Conservation (phyloP, 2,888 invertebrate species). For the Bedellia somnulentella region DNA sequence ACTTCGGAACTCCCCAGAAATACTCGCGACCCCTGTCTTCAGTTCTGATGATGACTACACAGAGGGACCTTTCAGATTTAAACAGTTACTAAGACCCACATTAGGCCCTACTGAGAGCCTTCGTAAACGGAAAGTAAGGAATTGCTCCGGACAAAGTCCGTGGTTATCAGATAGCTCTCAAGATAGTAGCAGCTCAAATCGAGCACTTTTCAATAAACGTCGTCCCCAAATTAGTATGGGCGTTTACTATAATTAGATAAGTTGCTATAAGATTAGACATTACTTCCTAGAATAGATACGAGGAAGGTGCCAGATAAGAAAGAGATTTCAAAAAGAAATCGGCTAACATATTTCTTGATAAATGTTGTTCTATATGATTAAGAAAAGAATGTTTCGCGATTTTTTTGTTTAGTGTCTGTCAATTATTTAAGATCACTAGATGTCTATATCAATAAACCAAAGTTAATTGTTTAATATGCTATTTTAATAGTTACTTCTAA, state of each 20-base stretch:
- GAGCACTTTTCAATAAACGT: constrained; percentile 37
- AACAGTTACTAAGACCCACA: constrained; percentile 66
- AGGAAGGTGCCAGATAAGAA: no score
- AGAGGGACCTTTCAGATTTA: constrained; percentile 69
- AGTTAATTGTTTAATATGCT: no score
- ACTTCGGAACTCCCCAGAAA: constrained; percentile 48
- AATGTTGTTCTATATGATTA: not conserved
- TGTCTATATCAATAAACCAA: no score
- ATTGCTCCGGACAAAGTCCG: constrained; percentile 39
- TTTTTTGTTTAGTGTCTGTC: no score
- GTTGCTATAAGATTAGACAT: constrained; percentile 5
- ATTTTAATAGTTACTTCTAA: no score
- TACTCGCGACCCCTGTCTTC: constrained; percentile 43
- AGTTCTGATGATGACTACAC: constrained; percentile 58
- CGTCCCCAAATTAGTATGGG: constrained; percentile 54
- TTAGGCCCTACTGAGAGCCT: constrained; percentile 70
- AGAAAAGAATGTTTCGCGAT: not conserved
- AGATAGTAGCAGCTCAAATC: constrained; percentile 41
- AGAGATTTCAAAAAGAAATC: no score
- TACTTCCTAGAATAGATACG: not conserved
- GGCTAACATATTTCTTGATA: not conserved
- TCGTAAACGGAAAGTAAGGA: constrained; percentile 63
- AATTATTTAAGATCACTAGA: no score
- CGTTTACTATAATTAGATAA: constrained; percentile 37
- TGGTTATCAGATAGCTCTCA: constrained; percentile 55